phyloP scores from a whole-genome alignment of 2,888 invertebrate genomes.

The Odontomyia ornata region DNA sequence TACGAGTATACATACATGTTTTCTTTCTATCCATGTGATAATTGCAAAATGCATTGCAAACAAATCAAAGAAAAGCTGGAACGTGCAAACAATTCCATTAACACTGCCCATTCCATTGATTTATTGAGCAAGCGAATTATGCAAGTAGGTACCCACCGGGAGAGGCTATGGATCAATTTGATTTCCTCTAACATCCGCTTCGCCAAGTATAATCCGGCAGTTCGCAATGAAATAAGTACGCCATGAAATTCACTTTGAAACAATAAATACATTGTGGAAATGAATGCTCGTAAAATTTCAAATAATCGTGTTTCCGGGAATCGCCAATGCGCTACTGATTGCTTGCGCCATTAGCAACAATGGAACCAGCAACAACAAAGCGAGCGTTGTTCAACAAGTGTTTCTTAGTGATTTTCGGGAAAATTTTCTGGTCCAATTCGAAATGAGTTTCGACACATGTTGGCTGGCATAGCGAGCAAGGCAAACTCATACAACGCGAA shows the following conservation, averaged over 20 bases:
- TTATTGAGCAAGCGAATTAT: neutral
- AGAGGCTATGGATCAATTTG: neutral
- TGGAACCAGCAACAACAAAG: neutral
- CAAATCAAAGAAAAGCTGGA: too few relatives aligned
- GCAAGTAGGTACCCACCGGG: neutral
- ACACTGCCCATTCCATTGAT: neutral
- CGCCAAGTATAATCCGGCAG: neutral
- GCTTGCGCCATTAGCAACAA: neutral
- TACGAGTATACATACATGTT: neutral
- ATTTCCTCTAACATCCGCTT: neutral
- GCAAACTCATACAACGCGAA: neutral
- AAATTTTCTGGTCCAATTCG: slow-evolving; percentile 18
- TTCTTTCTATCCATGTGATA: too few relatives aligned
- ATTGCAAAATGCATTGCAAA: too few relatives aligned
- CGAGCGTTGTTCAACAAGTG: slow-evolving; percentile 24
- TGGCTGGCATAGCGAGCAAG: neutral
- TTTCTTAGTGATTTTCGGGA: slow-evolving; percentile 11
- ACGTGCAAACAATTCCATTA: neutral
- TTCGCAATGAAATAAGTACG: neutral
- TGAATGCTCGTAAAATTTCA: neutral
- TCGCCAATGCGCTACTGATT: neutral
- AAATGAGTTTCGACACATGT: slow-evolving; percentile 23
- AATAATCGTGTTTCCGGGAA: slow-evolving; percentile 8
- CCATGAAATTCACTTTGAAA: neutral
- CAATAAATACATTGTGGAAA: slow-evolving; percentile 7